phyloP scores from a whole-genome alignment of 2,113 vertebrate genomes.

The Psephotus haematonotus region DNA sequence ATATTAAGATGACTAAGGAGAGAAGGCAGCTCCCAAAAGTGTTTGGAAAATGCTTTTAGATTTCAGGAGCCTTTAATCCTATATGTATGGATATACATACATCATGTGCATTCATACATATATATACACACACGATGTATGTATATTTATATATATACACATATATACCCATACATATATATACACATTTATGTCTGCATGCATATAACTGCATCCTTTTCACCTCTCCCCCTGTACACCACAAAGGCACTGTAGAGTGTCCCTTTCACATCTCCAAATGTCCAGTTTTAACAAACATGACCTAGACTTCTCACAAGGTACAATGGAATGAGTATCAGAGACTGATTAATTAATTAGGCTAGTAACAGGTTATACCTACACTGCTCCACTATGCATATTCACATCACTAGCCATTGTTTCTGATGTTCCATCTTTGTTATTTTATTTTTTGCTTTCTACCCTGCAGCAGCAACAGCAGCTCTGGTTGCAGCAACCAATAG shows the following conservation, averaged over 20 bases:
- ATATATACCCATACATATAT: background rate
- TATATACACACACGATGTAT: background rate
- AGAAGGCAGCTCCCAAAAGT: background rate
- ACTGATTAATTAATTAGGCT: background rate
- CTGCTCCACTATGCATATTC: background rate
- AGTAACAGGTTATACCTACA: background rate
- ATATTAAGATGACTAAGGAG: conserved; percentile 1
- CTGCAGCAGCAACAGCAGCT: conserved; percentile 21
- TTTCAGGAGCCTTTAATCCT: conserved; percentile 1
- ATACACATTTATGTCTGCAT: too few relatives aligned
- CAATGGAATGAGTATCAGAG: background rate
- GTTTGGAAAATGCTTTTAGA: conserved; percentile 6
- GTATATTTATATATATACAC: background rate
- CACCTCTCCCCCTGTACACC: background rate
- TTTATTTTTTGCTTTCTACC: conserved; percentile 1
- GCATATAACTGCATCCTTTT: background rate
- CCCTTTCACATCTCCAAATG: background rate
- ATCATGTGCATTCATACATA: background rate
- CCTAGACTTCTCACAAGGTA: background rate
- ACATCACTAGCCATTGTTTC: background rate
- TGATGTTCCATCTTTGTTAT: background rate
- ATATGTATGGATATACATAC: background rate
- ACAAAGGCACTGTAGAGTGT: background rate
- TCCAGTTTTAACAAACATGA: conserved; percentile 12
- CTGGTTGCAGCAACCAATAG: conserved; percentile 42